These are phyloP conservation scores for Agapornis roseicollis DNA, from an alignment of 2,113 vertebrate genomes.

Conservation along the genomic window DNA sequence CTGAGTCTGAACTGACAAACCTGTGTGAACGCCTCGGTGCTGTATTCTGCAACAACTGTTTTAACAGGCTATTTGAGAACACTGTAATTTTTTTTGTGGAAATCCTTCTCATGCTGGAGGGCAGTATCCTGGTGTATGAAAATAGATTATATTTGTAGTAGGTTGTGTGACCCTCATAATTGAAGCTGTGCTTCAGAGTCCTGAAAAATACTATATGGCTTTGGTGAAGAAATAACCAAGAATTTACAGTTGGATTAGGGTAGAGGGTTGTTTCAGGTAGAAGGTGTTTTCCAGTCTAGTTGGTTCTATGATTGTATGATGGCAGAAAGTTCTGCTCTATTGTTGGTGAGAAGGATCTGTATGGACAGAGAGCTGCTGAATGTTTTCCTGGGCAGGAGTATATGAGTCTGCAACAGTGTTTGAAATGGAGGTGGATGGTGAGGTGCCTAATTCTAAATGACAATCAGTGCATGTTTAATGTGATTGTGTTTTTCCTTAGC, in stretches of 20 bases:
- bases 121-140: background rate
- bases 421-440: background rate
- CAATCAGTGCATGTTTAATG: background rate
- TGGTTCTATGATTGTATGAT: background rate
- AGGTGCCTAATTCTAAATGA: background rate
- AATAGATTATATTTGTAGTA: background rate
- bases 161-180: background rate
- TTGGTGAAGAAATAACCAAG: background rate
- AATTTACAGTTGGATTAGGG: background rate
- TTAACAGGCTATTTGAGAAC: background rate
- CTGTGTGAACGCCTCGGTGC: background rate
- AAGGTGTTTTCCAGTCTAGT: background rate
- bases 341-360: background rate
- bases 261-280: background rate
- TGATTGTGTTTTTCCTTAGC: background rate
- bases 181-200: background rate
- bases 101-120: background rate
- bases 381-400: background rate
- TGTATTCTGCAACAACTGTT: background rate
- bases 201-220: background rate
- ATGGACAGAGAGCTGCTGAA: background rate
- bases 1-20: background rate
- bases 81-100: fast-evolving
- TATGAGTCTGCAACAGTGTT: background rate
- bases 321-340: background rate